These are phyloP conservation scores for Coenonympha arcania DNA, from an alignment of 2,888 invertebrate species.

Conservation along the genomic window DNA sequence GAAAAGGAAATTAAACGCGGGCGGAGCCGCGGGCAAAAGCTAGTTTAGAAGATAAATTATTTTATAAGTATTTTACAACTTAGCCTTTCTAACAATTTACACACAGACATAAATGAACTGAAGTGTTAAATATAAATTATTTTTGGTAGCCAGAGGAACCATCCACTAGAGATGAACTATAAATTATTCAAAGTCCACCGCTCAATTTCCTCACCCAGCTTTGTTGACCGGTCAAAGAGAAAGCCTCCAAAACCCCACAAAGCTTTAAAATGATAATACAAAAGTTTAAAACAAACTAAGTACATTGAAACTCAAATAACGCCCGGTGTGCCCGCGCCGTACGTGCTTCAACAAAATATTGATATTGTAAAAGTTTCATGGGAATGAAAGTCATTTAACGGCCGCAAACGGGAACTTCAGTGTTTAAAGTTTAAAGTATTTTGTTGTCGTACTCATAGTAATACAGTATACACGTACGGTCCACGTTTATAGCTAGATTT, in stretches of 20 bases:
- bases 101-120: too few species aligned
- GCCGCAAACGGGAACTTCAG: neutral
- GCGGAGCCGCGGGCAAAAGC: too few species aligned
- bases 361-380: slow-evolving; percentile 10
- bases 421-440: slow-evolving; percentile 1
- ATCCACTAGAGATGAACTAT: too few species aligned
- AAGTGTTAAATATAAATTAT: too few species aligned
- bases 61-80: too few species aligned
- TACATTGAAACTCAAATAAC: slow-evolving; percentile 7
- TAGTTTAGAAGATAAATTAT: too few species aligned
- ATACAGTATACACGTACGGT: neutral
- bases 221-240: neutral
- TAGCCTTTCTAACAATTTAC: too few species aligned
- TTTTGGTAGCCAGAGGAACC: too few species aligned
- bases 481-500: too few species aligned
- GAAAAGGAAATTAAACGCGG: too few species aligned
- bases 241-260: slow-evolving; percentile 1
- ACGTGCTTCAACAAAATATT: slow-evolving; percentile 8
- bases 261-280: slow-evolving; percentile 1
- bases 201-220: neutral
- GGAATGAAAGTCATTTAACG: slow-evolving; percentile 5
- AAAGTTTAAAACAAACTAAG: neutral
- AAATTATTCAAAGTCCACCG: too few species aligned
- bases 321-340: neutral
- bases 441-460: neutral